Evolutionary conservation across 2,113 vertebrate species (phyloP), one percentile per base, ranked within the genome.

Genomic region (Morone saxatilis): DNA sequence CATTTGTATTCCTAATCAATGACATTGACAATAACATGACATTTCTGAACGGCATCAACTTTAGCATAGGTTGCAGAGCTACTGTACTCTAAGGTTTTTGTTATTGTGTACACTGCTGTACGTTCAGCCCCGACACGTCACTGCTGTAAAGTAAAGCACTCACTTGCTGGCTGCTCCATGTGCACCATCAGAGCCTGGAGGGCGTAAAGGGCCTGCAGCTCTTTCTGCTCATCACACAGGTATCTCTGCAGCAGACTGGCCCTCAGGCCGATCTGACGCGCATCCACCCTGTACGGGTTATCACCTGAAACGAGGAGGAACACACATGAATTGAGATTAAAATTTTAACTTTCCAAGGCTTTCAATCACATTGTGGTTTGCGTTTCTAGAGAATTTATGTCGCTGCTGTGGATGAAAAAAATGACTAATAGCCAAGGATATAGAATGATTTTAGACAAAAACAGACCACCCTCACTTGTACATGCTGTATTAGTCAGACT

Each of bases 161-260:
- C 94, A 99, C 98, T 97, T 59, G 98, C 96, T 57, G 98, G 98
- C 91, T 99, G 98, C 84, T 99, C 98, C 96, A 99, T 94, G 89
- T 97, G 96, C 88, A 98, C 97, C 96, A 99, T 97, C 78, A 99
- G 96, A 76, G 97, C 97, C 92, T 99, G 98, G 57, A 99, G 94
- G 71, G 98, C 98, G 0, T 99, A 99, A 62, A 99, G 97, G 0
- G 98, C 98, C 94, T 99, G 98, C 48, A 99, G 96, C 94, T 99
- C 98, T 83, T 97, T 98, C 87, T 96, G 94, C 83, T 98, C 98
- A 0, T 98, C 97, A 68, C 93, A 92, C 67, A 99, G 90, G 90
- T 98, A 99, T 80, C 96, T 97, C 94, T 97, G 96, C 74, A 99
- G 96, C 88, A 99, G 94, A 81, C 95, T 96, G 85, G 97, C 97